phyloP scores from a whole-genome alignment of 1,140 invertebrate genomes.

The Lepeophtheirus salmonis region DNA sequence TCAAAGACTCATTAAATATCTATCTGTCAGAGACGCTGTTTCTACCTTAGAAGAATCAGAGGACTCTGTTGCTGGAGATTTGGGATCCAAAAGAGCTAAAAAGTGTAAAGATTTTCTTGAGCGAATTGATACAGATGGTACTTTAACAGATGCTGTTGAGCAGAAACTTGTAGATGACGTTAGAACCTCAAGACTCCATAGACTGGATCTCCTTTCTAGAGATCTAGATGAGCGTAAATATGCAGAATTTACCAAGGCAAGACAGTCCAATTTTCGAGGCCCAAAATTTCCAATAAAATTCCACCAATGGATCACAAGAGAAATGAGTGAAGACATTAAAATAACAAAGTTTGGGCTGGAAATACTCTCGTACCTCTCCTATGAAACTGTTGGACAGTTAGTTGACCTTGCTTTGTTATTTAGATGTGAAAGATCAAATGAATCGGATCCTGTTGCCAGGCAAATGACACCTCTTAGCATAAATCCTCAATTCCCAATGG shows the following conservation, averaged over 20 bases:
- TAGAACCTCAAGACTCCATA: neutral
- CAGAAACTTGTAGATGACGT: neutral
- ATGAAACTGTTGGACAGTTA: constrained; percentile 1
- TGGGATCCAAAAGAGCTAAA: neutral
- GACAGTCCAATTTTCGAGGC: constrained; percentile 1
- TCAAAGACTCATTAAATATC: constrained; percentile 8
- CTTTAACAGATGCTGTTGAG: neutral
- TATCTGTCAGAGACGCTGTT: constrained; percentile 5
- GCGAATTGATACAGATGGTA: constrained; percentile 3
- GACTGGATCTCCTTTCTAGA: neutral
- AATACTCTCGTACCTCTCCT: constrained; percentile 2
- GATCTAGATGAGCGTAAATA: constrained; percentile 10
- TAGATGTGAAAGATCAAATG: neutral
- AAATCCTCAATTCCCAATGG: constrained; percentile 16
- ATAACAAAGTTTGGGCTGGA: neutral
- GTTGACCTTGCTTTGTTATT: constrained; percentile 9
- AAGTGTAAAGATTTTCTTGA: constrained; percentile 5
- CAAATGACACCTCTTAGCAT: constrained; percentile 6
- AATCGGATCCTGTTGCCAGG: neutral
- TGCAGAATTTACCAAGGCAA: constrained; percentile 2
- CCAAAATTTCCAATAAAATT: neutral
- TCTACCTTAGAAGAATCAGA: neutral
- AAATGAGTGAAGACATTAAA: neutral
- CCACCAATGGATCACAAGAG: neutral
- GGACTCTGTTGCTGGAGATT: neutral